Conservation (phyloP, 2,113 vertebrate species). For the Brachyhypopomus gauderio region DNA sequence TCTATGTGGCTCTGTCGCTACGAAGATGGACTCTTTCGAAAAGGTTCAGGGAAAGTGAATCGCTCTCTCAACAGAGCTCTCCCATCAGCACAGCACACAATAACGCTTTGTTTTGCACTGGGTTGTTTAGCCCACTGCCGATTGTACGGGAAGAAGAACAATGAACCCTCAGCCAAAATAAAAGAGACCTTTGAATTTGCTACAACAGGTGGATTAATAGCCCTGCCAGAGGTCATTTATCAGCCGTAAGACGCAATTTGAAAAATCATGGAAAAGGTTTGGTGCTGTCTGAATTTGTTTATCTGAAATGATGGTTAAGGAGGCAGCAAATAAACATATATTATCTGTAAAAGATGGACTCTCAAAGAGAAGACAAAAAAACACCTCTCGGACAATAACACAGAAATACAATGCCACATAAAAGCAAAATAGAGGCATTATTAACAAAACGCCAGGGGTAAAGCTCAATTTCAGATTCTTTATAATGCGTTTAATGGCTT, state of each 20-base stretch:
- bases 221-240: constrained; percentile 33
- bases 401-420: constrained; percentile 56
- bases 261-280: constrained; percentile 25
- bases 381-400: constrained; percentile 35
- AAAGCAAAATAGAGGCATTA: constrained; percentile 60
- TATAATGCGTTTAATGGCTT: constrained; percentile 62
- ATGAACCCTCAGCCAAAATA: constrained; percentile 22
- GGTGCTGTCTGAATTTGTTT: constrained; percentile 34
- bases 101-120: constrained; percentile 15
- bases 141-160: constrained; percentile 28
- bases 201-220: constrained; percentile 42
- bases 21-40: constrained; percentile 31
- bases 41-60: constrained; percentile 28
- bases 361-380: background rate
- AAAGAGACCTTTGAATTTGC: constrained; percentile 41
- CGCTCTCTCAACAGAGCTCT: constrained; percentile 26
- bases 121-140: background rate
- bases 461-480: constrained; percentile 66
- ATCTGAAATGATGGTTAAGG: constrained; percentile 33
- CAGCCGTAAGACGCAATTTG: constrained; percentile 36
- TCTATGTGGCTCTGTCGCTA: constrained; percentile 39
- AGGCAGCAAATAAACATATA: constrained; percentile 20
- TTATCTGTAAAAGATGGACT: constrained; percentile 37
- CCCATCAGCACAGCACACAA: constrained; percentile 36
- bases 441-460: constrained; percentile 63